A percentile compares a stretch with the other conserved stretches of the same genome.
These are phyloP conservation scores for Steinernema hermaphroditum DNA, from an alignment of 2,888 invertebrate species.

Conservation along the genomic window DNA sequence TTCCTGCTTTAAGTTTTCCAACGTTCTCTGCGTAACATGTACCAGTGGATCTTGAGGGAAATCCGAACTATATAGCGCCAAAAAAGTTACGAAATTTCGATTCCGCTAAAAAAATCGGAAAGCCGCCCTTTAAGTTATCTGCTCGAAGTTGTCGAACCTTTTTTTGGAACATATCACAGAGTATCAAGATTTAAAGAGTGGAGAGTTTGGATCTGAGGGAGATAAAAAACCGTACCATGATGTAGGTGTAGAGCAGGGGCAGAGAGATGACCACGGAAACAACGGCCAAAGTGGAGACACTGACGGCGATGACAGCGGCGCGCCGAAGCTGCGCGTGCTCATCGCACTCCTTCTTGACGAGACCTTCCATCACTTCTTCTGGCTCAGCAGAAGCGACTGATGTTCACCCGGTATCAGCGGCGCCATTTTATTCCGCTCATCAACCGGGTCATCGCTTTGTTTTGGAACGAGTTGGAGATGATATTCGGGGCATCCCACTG, in stretches of 20 bases:
- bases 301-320: constrained; percentile 43
- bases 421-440: not conserved
- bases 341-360: constrained; percentile 3
- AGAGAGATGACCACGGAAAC: constrained; percentile 39
- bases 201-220: too few relatives aligned
- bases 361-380: not conserved
- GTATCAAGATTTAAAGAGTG: too few relatives aligned
- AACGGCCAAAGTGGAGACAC: constrained; percentile 40
- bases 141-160: too few relatives aligned
- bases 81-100: too few relatives aligned
- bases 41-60: too few relatives aligned
- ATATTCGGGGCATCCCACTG: not conserved
- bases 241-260: constrained; percentile 40
- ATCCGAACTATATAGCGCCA: too few relatives aligned
- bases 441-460: constrained; percentile 19
- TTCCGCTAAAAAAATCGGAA: too few relatives aligned
- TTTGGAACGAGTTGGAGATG: constrained; percentile 10
- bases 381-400: not conserved
- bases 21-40: too few relatives aligned
- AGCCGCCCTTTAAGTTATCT: too few relatives aligned
- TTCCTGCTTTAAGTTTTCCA: too few relatives aligned
- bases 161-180: too few relatives aligned
- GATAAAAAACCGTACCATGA: constrained; percentile 14
- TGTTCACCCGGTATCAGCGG: not conserved
- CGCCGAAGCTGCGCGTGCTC: constrained; percentile 31